Evolutionary conservation across 2,888 invertebrate species (phyloP), one percentile per base, ranked within the genome.

Genomic region (Brachypterus glaber): DNA sequence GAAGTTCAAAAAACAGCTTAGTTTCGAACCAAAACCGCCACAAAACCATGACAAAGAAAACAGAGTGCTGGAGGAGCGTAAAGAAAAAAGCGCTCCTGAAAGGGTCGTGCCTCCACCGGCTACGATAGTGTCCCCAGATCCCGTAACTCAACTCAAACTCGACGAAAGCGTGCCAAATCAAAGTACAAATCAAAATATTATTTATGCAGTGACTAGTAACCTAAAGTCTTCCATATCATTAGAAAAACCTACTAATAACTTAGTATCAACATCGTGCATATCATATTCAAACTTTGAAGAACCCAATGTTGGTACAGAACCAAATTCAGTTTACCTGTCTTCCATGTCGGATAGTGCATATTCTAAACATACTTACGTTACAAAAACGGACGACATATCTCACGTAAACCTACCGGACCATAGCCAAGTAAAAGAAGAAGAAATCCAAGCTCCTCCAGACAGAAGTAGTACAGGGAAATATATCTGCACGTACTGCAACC

Each of bases 401-500:
- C 24, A 37, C 32, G 34, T 30, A 24, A 38, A 26, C 30, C 30
- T 21, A 30, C 7, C 8, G 4, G 27, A 27, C 8, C 5, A 9
- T 4, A 11, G 4, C 4, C 30, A 30, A 35, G 18, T 15, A 18
- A 39, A 34, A 18, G 7, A 32, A 14, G 44, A 43, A 12, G 49
- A 49, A 24, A 30, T 35, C 17, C 41, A 31, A 35, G 40, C 46
- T 17, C 40, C 38, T 2, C 41, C 48, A 1, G 55, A 59, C 37
- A 64, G 64, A 42, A 49, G 57, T 34, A 37, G 54, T 4, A 59
- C 57, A 44, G 86, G 83, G 35, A 82, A 85, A 51, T 81, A 90
- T 67, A 76, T 84, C 49, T 92, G 92, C 62, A 81, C 83, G 8
- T 90, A 85, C 64, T 92, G 92, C 71, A 85, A 83, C 64, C 70